phyloP scores from a whole-genome alignment of 1,140 invertebrate species.

The Hypsibius dujardini region DNA sequence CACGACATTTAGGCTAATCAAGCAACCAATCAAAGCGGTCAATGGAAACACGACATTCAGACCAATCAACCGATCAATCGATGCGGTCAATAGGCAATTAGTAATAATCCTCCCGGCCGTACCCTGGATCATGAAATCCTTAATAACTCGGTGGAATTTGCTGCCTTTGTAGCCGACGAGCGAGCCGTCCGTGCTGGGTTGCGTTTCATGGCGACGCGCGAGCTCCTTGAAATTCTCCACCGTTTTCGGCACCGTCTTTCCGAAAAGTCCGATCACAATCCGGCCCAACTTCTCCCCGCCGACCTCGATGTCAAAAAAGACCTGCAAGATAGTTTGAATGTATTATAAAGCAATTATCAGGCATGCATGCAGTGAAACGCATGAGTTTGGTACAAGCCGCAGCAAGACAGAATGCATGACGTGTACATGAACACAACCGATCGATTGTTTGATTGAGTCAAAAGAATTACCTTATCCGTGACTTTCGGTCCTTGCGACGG shows the following conservation, averaged over 20 bases:
- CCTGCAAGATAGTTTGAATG: slow-evolving; percentile 34
- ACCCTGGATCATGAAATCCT: slow-evolving; percentile 79
- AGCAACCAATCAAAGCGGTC: no score
- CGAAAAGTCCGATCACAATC: slow-evolving; percentile 82
- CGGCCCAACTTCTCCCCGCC: slow-evolving; percentile 56
- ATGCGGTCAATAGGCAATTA: no score
- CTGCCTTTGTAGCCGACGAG: slow-evolving; percentile 51
- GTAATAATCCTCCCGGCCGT: no score
- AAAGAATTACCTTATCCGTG: slow-evolving; percentile 45
- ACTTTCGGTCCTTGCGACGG: slow-evolving; percentile 48
- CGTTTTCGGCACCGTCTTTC: slow-evolving; percentile 74
- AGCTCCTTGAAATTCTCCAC: slow-evolving; percentile 73
- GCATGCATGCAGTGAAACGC: no score
- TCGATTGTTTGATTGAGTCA: slow-evolving; percentile 19
- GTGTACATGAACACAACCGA: not conserved
- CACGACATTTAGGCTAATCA: no score
- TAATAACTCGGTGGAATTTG: slow-evolving; percentile 72
- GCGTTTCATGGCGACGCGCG: slow-evolving; percentile 31
- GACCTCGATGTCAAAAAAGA: slow-evolving; percentile 73
- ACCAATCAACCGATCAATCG: no score
- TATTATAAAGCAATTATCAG: no score
- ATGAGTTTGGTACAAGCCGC: no score
- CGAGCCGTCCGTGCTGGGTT: not conserved
- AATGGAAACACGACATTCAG: no score
- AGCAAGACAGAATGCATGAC: not conserved